phyloP scores from a whole-genome alignment of 2,113 vertebrate species.

The Sander vitreus region DNA sequence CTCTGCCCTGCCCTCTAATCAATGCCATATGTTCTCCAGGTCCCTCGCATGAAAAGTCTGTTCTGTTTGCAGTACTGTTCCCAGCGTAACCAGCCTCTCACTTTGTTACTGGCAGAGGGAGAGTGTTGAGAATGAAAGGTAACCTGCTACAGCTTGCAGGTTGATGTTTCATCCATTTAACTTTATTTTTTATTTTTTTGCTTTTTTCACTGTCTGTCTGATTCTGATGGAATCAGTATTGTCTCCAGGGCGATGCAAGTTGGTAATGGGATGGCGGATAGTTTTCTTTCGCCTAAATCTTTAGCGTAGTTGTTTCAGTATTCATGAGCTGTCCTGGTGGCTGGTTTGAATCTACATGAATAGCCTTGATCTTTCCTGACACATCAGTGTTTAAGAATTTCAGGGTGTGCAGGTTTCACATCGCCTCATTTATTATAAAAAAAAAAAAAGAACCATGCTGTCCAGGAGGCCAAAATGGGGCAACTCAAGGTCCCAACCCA shows the following conservation, averaged over 20 bases:
- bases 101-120: slow-evolving; percentile 37
- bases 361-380: slow-evolving; percentile 1
- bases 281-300: background rate
- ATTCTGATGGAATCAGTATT: background rate
- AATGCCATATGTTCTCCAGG: slow-evolving; percentile 81
- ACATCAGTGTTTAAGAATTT: background rate
- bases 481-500: background rate
- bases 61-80: slow-evolving; percentile 65
- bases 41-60: slow-evolving; percentile 73
- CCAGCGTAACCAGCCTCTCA: slow-evolving; percentile 24
- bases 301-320: background rate
- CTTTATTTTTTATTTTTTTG: background rate
- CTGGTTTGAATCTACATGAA: slow-evolving; percentile 16
- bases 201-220: background rate
- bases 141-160: slow-evolving; percentile 25
- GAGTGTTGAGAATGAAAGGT: slow-evolving; percentile 14
- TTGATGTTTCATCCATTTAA: background rate
- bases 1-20: slow-evolving; percentile 76
- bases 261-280: background rate
- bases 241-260: background rate
- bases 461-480: background rate
- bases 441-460: background rate
- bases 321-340: slow-evolving; percentile 14
- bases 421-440: background rate
- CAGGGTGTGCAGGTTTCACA: background rate